Evolutionary conservation across 1,140 invertebrate species (phyloP).

Genomic region (Drosophila equinoxialis): DNA sequence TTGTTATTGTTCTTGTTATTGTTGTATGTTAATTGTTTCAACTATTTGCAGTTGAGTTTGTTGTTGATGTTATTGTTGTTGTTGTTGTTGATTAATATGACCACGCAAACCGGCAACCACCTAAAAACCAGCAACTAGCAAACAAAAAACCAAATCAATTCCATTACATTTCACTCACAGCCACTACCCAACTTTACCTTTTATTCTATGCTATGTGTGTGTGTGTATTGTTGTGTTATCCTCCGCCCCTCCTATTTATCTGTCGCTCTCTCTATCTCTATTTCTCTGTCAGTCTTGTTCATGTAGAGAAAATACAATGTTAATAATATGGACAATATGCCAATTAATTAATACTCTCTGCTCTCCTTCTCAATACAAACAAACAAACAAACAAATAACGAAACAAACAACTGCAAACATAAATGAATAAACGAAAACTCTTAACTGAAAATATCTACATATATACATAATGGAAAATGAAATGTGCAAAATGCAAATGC

Average conservation of each 20-base stretch:
- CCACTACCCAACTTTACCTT: conserved; percentile 26
- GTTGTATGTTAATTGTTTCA: conserved; percentile 60
- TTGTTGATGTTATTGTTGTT: conserved; percentile 6
- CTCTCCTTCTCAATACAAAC: conserved; percentile 47
- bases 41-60: conserved; percentile 43
- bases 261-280: conserved; percentile 18
- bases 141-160: conserved; percentile 24
- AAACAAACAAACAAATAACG: conserved; percentile 6
- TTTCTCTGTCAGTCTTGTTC: conserved; percentile 8
- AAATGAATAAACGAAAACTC: conserved; percentile 1
- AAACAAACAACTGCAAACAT: conserved; percentile 33
- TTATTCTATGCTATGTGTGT: no score
- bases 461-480: conserved; percentile 28
- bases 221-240: neutral
- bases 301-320: conserved; percentile 41
- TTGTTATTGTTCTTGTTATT: conserved; percentile 36
- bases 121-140: conserved; percentile 1
- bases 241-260: conserved; percentile 6
- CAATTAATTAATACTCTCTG: conserved; percentile 63
- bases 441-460: conserved; percentile 13
- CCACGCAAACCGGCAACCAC: neutral
- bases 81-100: conserved; percentile 37
- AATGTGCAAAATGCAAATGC: conserved; percentile 19
- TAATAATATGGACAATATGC: conserved; percentile 56
- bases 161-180: conserved; percentile 33